Conservation (phyloP, 1,140 invertebrate species). For the Liolophura sinensis region DNA sequence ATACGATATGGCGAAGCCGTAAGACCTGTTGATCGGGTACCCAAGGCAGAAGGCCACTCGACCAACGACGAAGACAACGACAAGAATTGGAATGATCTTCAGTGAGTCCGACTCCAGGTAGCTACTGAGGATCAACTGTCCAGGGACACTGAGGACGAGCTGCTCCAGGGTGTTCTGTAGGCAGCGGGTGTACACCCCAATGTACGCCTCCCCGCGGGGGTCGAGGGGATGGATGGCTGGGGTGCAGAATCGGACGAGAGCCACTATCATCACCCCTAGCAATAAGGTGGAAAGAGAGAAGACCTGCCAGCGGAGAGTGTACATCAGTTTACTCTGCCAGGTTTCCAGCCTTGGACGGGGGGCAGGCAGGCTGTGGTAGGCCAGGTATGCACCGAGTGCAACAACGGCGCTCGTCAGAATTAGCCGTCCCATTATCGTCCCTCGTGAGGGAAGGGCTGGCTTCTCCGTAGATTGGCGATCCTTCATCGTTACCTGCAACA, state of each 20-base stretch:
- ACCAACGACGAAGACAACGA: conserved; percentile 14
- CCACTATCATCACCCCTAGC: conserved; percentile 9
- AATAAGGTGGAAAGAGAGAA: conserved; percentile 11
- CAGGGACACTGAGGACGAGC: conserved; percentile 10
- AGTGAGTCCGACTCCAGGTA: conserved; percentile 10
- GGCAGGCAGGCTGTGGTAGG: too few species aligned
- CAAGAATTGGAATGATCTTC: conserved; percentile 14
- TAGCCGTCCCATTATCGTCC: too few species aligned
- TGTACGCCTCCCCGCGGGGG: conserved; percentile 11
- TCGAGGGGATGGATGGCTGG: conserved; percentile 14
- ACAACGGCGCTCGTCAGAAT: too few species aligned
- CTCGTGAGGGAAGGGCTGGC: too few species aligned
- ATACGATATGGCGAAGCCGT: conserved; percentile 5
- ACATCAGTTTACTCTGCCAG: conserved; percentile 1
- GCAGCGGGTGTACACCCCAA: conserved; percentile 2
- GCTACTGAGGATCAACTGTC: conserved; percentile 13
- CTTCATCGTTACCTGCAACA: too few species aligned
- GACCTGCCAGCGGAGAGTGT: conserved; percentile 17
- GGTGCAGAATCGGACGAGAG: conserved; percentile 3
- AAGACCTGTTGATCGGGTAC: conserved; percentile 8
- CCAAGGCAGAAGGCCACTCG: conserved; percentile 14
- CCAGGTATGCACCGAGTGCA: too few species aligned
- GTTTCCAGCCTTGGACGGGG: too few species aligned
- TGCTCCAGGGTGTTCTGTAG: conserved; percentile 20
- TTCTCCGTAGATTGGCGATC: too few species aligned